Percentiles rank a stretch among this genome's conserved stretches.
Evolutionary conservation across 2,888 invertebrate species (phyloP).

Genomic region (Diadegma fenestrale): DNA sequence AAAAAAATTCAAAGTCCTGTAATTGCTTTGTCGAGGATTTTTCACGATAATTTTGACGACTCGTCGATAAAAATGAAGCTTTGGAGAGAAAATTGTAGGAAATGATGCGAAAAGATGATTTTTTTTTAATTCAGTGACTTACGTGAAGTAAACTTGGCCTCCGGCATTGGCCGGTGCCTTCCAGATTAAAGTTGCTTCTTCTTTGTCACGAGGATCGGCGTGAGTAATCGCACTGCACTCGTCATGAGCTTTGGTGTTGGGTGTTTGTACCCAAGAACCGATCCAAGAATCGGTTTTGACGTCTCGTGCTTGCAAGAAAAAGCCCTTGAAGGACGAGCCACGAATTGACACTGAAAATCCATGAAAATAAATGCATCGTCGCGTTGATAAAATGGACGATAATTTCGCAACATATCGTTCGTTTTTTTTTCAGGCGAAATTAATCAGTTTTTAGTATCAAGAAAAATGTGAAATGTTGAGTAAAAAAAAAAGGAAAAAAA

Average conservation of each 20-base stretch:
- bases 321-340: conserved; percentile 90
- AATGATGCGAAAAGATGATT: background rate
- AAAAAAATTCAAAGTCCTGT: background rate
- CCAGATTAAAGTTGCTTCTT: conserved; percentile 91
- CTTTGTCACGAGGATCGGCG: conserved; percentile 91
- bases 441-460: background rate
- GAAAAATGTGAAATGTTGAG: too few relatives aligned
- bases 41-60: background rate
- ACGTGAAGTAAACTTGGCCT: conserved; percentile 94
- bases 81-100: background rate
- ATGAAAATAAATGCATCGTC: conserved; percentile 37
- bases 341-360: conserved; percentile 86
- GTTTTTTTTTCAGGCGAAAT: background rate
- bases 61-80: background rate
- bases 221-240: conserved; percentile 93
- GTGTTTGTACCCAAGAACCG: conserved; percentile 90
- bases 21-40: background rate
- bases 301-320: conserved; percentile 93
- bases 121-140: conserved; percentile 83
- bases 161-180: conserved; percentile 89
- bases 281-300: conserved; percentile 90
- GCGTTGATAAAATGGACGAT: background rate
- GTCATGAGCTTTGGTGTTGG: conserved; percentile 91
- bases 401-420: background rate
- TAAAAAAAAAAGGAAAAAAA: background rate